Evolutionary conservation across 2,888 invertebrate genomes (phyloP).

Genomic region (Oeneis ivallda): DNA sequence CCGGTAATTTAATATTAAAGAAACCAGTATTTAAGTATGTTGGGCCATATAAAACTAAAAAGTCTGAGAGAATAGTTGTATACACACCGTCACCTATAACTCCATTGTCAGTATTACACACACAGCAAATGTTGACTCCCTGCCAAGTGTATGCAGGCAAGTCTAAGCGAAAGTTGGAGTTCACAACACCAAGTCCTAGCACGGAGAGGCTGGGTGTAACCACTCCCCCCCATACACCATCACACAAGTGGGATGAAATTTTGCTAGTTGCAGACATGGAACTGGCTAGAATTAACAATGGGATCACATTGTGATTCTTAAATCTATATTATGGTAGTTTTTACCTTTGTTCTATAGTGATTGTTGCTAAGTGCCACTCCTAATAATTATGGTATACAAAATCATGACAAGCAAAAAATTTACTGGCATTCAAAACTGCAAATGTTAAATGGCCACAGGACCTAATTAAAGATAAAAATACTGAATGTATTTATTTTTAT

Average conservation of each 20-base stretch:
- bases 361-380: background rate
- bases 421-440: background rate
- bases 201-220: slow-evolving; percentile 65
- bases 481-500: too few relatives aligned
- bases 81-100: slow-evolving; percentile 68
- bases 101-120: slow-evolving; percentile 60
- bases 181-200: slow-evolving; percentile 65
- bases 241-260: slow-evolving; percentile 81
- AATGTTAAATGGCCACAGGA: too few relatives aligned
- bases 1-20: slow-evolving; percentile 81
- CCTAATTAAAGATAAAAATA: too few relatives aligned
- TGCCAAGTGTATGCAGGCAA: slow-evolving; percentile 65
- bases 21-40: slow-evolving; percentile 86
- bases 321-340: slow-evolving; percentile 32
- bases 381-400: background rate
- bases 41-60: slow-evolving; percentile 76
- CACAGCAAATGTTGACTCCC: slow-evolving; percentile 53
- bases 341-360: slow-evolving; percentile 2
- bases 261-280: slow-evolving; percentile 82
- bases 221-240: slow-evolving; percentile 72
- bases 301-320: slow-evolving; percentile 61
- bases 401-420: slow-evolving; percentile 4
- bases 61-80: slow-evolving; percentile 54
- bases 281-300: slow-evolving; percentile 79
- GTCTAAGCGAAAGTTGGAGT: slow-evolving; percentile 76